A percentile compares a stretch with the other conserved stretches of the same genome.
phyloP scores from a whole-genome alignment of 1,140 invertebrate genomes.

The Trachelipus rathkii region DNA sequence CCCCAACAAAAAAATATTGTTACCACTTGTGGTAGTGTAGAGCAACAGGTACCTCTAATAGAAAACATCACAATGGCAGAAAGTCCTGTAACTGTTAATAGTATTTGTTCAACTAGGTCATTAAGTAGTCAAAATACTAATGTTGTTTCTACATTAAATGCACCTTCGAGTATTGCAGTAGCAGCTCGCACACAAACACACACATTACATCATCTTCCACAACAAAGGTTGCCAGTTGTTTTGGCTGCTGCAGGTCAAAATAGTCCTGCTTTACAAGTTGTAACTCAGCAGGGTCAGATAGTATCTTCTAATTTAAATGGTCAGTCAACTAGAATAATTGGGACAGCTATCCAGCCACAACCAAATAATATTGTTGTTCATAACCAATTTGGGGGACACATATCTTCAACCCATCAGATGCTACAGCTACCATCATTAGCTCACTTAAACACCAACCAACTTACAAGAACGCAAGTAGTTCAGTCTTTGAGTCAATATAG shows the following conservation, averaged over 20 bases:
- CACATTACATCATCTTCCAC: slow-evolving; percentile 1
- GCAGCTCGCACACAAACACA: not conserved
- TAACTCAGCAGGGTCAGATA: not conserved
- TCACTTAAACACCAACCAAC: slow-evolving; percentile 16
- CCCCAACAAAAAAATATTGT: not conserved
- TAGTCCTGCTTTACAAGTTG: slow-evolving; percentile 1
- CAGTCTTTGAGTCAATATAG: slow-evolving; percentile 20
- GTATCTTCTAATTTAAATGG: slow-evolving; percentile 4
- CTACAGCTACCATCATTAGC: not conserved
- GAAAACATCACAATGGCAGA: not conserved
- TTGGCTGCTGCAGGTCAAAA: not conserved
- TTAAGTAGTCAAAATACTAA: not conserved
- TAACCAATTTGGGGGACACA: not conserved
- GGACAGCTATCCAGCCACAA: not conserved
- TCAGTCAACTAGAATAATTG: slow-evolving; percentile 10
- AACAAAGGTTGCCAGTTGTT: not conserved
- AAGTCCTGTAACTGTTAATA: not conserved
- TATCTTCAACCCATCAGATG: not conserved
- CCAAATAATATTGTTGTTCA: not conserved
- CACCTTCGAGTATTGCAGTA: not conserved
- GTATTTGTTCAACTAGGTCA: not conserved
- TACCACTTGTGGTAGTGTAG: too few species aligned
- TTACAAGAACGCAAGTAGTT: slow-evolving; percentile 32
- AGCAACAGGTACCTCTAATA: too few species aligned
- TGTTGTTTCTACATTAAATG: not conserved